phyloP scores from a whole-genome alignment of 53 echinoderm and acorn worm genomes.

The Hippasteria phrygiana region DNA sequence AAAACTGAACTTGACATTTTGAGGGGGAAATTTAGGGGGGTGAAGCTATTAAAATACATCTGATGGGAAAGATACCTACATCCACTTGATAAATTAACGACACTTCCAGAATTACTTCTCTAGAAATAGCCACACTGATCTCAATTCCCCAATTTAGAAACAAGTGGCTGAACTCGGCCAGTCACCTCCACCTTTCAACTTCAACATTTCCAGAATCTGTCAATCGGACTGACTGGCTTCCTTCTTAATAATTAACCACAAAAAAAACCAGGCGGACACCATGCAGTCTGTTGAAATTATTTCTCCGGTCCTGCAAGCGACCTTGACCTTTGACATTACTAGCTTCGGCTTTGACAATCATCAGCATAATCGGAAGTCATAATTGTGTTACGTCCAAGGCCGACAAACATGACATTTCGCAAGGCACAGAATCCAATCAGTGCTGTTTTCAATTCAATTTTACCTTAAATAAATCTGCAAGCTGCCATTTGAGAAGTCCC shows the following conservation, averaged over 20 bases:
- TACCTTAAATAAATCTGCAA: not conserved
- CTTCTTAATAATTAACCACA: too few relatives aligned
- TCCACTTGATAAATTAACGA: too few relatives aligned
- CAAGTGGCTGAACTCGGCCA: too few relatives aligned
- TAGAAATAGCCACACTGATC: too few relatives aligned
- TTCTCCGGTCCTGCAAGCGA: not conserved
- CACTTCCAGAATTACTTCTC: too few relatives aligned
- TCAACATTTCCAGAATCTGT: not conserved
- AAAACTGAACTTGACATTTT: too few relatives aligned
- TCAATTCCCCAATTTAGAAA: too few relatives aligned
- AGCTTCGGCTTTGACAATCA: not conserved
- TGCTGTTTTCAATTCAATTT: constrained; percentile 16
- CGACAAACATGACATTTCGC: constrained; percentile 34
- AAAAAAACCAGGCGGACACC: too few relatives aligned
- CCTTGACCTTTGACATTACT: not conserved
- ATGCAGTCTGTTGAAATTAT: not conserved
- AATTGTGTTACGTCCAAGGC: not conserved
- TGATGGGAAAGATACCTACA: too few relatives aligned
- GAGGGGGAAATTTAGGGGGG: too few relatives aligned
- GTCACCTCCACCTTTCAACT: too few relatives aligned
- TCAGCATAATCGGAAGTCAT: not conserved
- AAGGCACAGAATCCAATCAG: constrained; percentile 1
- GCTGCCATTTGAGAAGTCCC: not conserved
- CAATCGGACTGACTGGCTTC: not conserved
- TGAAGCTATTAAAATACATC: too few relatives aligned